Evolutionary conservation across 2,888 invertebrate genomes (phyloP).

Genomic region (Apoderus coryli): DNA sequence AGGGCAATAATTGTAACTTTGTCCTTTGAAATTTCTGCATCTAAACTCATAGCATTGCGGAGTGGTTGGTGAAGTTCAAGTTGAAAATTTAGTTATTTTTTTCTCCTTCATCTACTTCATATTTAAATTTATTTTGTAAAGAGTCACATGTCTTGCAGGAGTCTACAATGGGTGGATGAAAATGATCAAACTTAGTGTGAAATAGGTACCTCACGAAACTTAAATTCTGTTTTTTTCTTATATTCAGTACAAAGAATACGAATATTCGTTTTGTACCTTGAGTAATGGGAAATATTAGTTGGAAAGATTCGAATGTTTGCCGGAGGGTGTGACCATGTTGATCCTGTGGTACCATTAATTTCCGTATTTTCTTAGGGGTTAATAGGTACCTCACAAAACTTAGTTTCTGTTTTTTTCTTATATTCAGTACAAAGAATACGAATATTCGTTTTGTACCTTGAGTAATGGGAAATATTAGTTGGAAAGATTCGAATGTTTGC

Average conservation of each 20-base stretch:
- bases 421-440: conserved; percentile 3
- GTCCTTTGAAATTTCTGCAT: conserved; percentile 1
- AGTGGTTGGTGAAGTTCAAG: conserved; percentile 1
- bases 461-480: conserved; percentile 4
- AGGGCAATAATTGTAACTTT: conserved; percentile 8
- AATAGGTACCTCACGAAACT: conserved; percentile 5
- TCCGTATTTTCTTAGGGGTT: background rate
- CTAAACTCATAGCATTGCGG: conserved; percentile 1
- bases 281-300: conserved; percentile 4
- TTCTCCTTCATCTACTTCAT: conserved; percentile 2
- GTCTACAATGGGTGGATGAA: conserved; percentile 6
- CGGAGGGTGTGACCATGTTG: background rate
- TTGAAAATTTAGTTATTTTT: conserved; percentile 1
- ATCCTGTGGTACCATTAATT: conserved; percentile 3
- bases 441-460: conserved; percentile 1
- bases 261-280: conserved; percentile 1
- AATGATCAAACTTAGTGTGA: conserved; percentile 1
- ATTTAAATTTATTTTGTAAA: conserved; percentile 1
- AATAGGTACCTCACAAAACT: conserved; percentile 5
- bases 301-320: conserved; percentile 7
- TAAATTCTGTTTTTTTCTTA: background rate
- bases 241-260: conserved; percentile 3
- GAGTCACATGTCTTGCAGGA: conserved; percentile 6
- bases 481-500: conserved; percentile 7
- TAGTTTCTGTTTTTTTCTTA: background rate